Percentiles rank a stretch among this genome's conserved stretches.
These are phyloP conservation scores for Epinephelus moara DNA, from an alignment of 2,113 vertebrate genomes.

Conservation along the genomic window DNA sequence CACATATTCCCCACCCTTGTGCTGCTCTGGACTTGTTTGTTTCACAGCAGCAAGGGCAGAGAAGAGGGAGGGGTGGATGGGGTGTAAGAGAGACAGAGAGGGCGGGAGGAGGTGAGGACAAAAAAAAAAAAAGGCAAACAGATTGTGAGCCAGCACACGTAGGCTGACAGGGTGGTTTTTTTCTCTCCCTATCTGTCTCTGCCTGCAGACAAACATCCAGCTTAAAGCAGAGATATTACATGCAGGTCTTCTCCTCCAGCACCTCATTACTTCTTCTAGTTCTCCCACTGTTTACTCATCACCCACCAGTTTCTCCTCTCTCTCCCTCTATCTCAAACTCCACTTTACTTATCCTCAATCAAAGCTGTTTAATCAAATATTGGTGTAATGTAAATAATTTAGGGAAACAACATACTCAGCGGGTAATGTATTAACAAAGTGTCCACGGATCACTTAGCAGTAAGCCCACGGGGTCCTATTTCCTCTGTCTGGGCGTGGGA, in stretches of 20 bases:
- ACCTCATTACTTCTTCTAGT: background rate
- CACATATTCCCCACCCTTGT: slow-evolving; percentile 41
- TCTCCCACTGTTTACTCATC: background rate
- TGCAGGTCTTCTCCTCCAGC: background rate
- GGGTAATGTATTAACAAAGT: slow-evolving; percentile 50
- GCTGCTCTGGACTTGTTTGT: slow-evolving; percentile 80
- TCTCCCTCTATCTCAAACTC: background rate
- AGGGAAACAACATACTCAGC: slow-evolving; percentile 60
- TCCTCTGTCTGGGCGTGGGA: slow-evolving; percentile 72
- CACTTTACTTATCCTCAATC: background rate
- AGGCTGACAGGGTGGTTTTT: slow-evolving; percentile 63
- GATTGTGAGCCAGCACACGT: slow-evolving; percentile 75
- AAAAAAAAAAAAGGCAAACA: slow-evolving; percentile 42
- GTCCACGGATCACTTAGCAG: slow-evolving; percentile 43
- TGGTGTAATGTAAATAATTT: slow-evolving; percentile 53
- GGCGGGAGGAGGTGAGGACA: slow-evolving; percentile 16
- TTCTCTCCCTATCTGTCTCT: slow-evolving; percentile 21
- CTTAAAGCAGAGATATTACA: slow-evolving; percentile 7
- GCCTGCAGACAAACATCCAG: slow-evolving; percentile 44
- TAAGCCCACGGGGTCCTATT: slow-evolving; percentile 54
- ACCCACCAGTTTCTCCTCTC: background rate
- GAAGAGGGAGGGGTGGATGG: slow-evolving; percentile 37
- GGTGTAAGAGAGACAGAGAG: background rate
- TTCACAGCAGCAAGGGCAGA: slow-evolving; percentile 63
- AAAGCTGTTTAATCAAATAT: slow-evolving; percentile 5